phyloP scores from a whole-genome alignment of 2,888 invertebrate species.

The Onthophagus sagittarius region DNA sequence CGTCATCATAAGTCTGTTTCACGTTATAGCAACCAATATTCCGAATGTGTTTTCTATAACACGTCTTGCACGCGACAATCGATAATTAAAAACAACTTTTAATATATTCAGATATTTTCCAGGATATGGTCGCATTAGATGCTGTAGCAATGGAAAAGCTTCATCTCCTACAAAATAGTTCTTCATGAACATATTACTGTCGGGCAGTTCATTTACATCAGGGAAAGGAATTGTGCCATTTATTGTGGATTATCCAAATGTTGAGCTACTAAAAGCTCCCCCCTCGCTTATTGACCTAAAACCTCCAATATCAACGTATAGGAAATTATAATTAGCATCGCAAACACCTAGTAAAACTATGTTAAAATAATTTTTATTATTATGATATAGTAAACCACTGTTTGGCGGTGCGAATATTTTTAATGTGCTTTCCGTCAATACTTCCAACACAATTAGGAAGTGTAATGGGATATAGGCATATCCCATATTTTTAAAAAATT shows the following conservation, averaged over 20 bases:
- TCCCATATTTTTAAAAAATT: constrained; percentile 31
- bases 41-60: constrained; percentile 31
- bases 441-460: constrained; percentile 34
- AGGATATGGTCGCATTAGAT: constrained; percentile 30
- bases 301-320: constrained; percentile 36
- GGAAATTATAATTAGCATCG: constrained; percentile 37
- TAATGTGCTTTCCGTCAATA: constrained; percentile 36
- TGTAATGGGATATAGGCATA: too few relatives aligned
- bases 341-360: constrained; percentile 37
- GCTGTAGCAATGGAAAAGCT: constrained; percentile 31
- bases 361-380: constrained; percentile 37
- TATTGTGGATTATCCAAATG: constrained; percentile 24
- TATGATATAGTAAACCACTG: constrained; percentile 31
- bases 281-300: constrained; percentile 38
- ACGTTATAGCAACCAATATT: constrained; percentile 26
- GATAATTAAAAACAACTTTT: constrained; percentile 28
- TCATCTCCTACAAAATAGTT: constrained; percentile 36
- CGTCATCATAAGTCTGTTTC: too few relatives aligned
- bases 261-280: constrained; percentile 29
- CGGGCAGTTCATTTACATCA: constrained; percentile 29
- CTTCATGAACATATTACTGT: constrained; percentile 28
- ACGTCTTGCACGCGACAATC: constrained; percentile 24
- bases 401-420: constrained; percentile 17
- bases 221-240: constrained; percentile 30
- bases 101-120: constrained; percentile 19